Percentiles rank a stretch among this genome's conserved stretches.
Conservation (phyloP, 2,888 invertebrate genomes). For the Drosophila yooni region DNA sequence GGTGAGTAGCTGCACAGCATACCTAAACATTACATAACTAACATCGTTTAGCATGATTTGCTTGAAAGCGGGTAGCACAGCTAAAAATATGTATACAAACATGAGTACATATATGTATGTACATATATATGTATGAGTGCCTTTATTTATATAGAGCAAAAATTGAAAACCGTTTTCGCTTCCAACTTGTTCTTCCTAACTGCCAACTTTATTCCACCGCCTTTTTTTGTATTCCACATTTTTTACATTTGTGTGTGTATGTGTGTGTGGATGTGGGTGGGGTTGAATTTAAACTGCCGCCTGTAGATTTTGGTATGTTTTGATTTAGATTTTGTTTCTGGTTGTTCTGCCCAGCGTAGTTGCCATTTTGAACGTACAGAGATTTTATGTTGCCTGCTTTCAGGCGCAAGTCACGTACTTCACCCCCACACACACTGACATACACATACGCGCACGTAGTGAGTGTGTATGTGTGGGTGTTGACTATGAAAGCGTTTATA, state of each 20-base stretch:
- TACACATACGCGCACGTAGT: background rate
- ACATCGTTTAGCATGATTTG: slow-evolving; percentile 27
- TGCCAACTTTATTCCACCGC: slow-evolving; percentile 25
- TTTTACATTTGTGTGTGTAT: slow-evolving; percentile 16
- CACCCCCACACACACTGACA: background rate
- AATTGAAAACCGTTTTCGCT: slow-evolving; percentile 37
- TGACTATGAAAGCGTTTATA: slow-evolving; percentile 66
- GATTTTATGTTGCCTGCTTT: slow-evolving; percentile 69
- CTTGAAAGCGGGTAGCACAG: slow-evolving; percentile 25
- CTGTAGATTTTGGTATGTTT: slow-evolving; percentile 71
- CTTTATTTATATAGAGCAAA: slow-evolving; percentile 10
- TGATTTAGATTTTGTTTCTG: slow-evolving; percentile 59
- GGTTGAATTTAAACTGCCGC: slow-evolving; percentile 63
- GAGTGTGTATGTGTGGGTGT: slow-evolving; percentile 3
- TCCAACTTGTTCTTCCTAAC: slow-evolving; percentile 31
- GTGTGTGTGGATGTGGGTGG: slow-evolving; percentile 38
- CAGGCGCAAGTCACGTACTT: slow-evolving; percentile 71
- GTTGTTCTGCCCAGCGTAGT: slow-evolving; percentile 8
- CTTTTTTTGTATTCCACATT: slow-evolving; percentile 17
- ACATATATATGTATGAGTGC: background rate
- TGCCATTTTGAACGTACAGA: slow-evolving; percentile 62
- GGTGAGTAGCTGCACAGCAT: slow-evolving; percentile 85
- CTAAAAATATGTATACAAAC: background rate
- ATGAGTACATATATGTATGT: background rate
- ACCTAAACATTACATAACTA: slow-evolving; percentile 2